These are phyloP conservation scores for Amphimallon solstitiale DNA, from an alignment of 2,888 invertebrate species.

Conservation along the genomic window DNA sequence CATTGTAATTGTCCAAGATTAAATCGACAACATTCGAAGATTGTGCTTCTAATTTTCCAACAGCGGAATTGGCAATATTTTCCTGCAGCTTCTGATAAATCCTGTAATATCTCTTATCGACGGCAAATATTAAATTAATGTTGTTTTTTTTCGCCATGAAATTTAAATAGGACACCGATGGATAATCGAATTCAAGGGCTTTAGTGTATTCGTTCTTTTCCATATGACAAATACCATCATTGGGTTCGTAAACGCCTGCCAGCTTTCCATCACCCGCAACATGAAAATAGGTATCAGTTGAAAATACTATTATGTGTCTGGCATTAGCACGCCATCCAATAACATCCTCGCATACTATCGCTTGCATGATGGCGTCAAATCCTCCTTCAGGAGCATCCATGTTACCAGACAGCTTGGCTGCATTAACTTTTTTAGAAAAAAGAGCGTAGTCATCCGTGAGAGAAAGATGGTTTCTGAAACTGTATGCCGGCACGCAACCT, in stretches of 20 bases:
- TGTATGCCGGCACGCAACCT: conserved; percentile 70
- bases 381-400: conserved; percentile 76
- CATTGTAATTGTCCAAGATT: conserved; percentile 76
- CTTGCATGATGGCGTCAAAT: conserved; percentile 89
- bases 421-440: conserved; percentile 62
- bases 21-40: conserved; percentile 76
- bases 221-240: conserved; percentile 77
- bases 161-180: conserved; percentile 77
- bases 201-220: conserved; percentile 68
- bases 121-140: conserved; percentile 83
- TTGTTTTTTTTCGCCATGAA: conserved; percentile 73
- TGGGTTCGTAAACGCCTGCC: conserved; percentile 75
- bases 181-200: conserved; percentile 76
- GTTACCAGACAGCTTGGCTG: conserved; percentile 65
- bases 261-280: conserved; percentile 81
- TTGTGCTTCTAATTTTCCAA: conserved; percentile 70
- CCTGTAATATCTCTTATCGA: conserved; percentile 56
- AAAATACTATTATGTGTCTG: conserved; percentile 76
- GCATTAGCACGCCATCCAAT: conserved; percentile 84
- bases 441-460: conserved; percentile 68
- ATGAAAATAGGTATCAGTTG: conserved; percentile 83
- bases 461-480: conserved; percentile 78
- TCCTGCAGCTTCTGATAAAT: conserved; percentile 68
- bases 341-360: conserved; percentile 74
- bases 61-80: conserved; percentile 74